Evolutionary conservation across 1,140 invertebrate genomes (phyloP).

Genomic region (Heliconius himera): DNA sequence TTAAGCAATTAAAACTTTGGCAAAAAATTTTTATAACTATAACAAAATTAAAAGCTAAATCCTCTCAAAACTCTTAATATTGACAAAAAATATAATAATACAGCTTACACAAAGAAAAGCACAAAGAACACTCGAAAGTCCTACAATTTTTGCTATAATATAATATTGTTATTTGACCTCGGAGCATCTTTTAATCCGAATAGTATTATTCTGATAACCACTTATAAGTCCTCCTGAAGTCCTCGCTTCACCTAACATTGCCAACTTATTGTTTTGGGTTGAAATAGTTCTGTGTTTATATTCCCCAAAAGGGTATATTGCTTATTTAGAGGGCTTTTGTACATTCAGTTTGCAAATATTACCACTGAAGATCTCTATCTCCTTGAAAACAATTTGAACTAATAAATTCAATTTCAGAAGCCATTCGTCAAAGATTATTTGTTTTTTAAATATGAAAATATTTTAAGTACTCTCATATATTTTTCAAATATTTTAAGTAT

Average conservation of each 20-base stretch:
- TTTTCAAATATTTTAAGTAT: too few relatives aligned
- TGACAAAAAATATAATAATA: not conserved
- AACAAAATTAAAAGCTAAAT: too few relatives aligned
- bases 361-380: slow-evolving; percentile 26
- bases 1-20: too few relatives aligned
- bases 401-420: slow-evolving; percentile 25
- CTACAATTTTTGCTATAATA: not conserved
- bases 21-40: too few relatives aligned
- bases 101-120: not conserved
- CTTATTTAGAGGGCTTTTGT: slow-evolving; percentile 40
- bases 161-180: not conserved
- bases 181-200: not conserved
- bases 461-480: too few relatives aligned
- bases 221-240: slow-evolving; percentile 36
- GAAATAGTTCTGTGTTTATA: slow-evolving; percentile 38
- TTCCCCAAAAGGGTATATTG: slow-evolving; percentile 40
- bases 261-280: slow-evolving; percentile 39
- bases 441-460: not conserved
- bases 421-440: not conserved
- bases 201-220: slow-evolving; percentile 20
- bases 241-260: slow-evolving; percentile 37
- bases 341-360: slow-evolving; percentile 38
- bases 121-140: not conserved
- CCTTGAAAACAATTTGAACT: slow-evolving; percentile 25
- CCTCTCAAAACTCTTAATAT: not conserved